Percentiles rank a stretch among this genome's conserved stretches.
These are phyloP conservation scores for Agrenia bidenticulata DNA, from an alignment of 2,888 invertebrate species.

Conservation along the genomic window DNA sequence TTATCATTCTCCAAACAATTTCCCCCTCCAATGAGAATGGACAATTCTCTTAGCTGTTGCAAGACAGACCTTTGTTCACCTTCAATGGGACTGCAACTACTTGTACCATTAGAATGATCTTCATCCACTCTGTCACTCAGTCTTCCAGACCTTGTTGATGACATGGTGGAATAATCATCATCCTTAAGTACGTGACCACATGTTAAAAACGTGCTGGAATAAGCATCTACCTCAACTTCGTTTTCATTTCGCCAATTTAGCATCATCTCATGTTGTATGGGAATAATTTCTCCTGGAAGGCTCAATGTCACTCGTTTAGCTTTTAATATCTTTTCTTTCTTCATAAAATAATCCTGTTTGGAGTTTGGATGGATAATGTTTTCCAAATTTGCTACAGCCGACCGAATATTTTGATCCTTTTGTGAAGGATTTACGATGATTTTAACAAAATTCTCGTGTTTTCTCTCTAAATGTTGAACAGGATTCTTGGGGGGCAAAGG, in stretches of 20 bases:
- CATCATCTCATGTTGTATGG: constrained; percentile 26
- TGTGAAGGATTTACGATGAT: background rate
- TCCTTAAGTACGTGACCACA: constrained; percentile 46
- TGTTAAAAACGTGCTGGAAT: constrained; percentile 38
- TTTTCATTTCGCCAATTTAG: constrained; percentile 22
- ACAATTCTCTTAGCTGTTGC: constrained; percentile 48
- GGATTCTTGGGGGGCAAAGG: constrained; percentile 25
- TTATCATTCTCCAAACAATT: constrained; percentile 3
- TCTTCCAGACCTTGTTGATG: constrained; percentile 38
- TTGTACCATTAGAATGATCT: too few species aligned
- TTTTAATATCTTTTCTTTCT: background rate
- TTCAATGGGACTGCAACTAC: background rate
- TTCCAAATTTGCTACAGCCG: constrained; percentile 40
- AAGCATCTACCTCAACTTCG: constrained; percentile 29
- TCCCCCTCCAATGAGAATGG: constrained; percentile 44
- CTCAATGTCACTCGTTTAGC: constrained; percentile 36
- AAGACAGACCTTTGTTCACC: constrained; percentile 41
- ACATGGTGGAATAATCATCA: constrained; percentile 49
- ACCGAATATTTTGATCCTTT: constrained; percentile 34
- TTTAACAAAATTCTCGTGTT: background rate
- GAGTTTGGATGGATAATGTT: constrained; percentile 31
- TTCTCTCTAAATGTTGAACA: background rate
- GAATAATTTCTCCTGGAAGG: constrained; percentile 24
- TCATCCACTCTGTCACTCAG: constrained; percentile 18
- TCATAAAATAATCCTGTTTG: background rate